Conservation (phyloP, 2,888 invertebrate genomes). For the Keiferia lycopersicella region DNA sequence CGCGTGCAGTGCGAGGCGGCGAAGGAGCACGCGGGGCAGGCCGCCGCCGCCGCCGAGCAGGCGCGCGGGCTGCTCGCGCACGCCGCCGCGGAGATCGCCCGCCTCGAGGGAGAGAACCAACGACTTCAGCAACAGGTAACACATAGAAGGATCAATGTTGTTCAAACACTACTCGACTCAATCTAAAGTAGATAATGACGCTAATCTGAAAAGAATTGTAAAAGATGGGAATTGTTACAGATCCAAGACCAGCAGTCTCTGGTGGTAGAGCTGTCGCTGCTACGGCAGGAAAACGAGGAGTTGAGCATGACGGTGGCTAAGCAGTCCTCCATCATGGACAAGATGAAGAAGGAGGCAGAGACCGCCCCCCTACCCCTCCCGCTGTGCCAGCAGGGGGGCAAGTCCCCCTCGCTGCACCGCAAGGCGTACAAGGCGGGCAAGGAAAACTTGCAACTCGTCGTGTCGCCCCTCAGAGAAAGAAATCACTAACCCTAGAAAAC, state of each 20-base stretch:
- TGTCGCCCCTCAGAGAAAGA: constrained; percentile 74
- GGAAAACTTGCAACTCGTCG: constrained; percentile 63
- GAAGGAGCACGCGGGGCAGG: constrained; percentile 67
- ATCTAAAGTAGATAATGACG: too few species aligned
- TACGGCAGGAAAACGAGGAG: constrained; percentile 76
- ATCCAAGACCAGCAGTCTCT: constrained; percentile 75
- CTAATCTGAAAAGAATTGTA: too few species aligned
- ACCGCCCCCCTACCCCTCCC: constrained; percentile 40
- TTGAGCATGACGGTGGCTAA: constrained; percentile 68
- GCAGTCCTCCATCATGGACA: constrained; percentile 70
- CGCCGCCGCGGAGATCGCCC: constrained; percentile 62
- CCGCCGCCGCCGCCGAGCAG: constrained; percentile 66
- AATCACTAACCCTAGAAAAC: constrained; percentile 51
- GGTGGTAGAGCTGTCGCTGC: constrained; percentile 70
- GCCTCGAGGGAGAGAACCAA: constrained; percentile 65
- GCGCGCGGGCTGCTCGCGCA: constrained; percentile 61
- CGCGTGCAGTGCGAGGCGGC: constrained; percentile 61
- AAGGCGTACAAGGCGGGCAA: constrained; percentile 70
- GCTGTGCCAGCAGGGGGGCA: constrained; percentile 53
- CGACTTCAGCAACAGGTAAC: constrained; percentile 63
- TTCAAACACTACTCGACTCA: too few species aligned
- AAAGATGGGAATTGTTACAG: constrained; percentile 39
- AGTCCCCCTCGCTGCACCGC: constrained; percentile 65
- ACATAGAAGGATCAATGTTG: neutral
- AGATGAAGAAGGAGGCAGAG: constrained; percentile 69